These are phyloP conservation scores for Tetraneura akinire DNA, from an alignment of 1,140 invertebrate species.

Conservation along the genomic window DNA sequence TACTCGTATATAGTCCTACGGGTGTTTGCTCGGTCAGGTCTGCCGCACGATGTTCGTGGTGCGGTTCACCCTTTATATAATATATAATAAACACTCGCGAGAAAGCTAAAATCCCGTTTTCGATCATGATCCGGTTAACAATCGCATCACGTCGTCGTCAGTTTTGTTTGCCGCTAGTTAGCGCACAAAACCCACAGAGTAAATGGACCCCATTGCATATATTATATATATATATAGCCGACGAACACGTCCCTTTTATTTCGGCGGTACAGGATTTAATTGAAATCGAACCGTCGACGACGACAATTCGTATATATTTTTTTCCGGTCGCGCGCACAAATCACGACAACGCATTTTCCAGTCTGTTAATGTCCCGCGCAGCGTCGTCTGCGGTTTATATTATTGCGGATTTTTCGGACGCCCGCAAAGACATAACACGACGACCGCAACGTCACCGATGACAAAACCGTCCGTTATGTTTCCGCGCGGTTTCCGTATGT, in stretches of 20 bases:
- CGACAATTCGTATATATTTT: conserved; percentile 9
- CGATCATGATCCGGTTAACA: conserved; percentile 33
- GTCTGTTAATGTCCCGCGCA: conserved; percentile 3
- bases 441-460: too few relatives aligned
- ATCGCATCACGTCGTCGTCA: conserved; percentile 42
- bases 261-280: conserved; percentile 31
- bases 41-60: too few relatives aligned
- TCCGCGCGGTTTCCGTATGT: too few relatives aligned
- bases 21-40: too few relatives aligned
- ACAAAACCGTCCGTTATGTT: too few relatives aligned
- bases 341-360: background rate
- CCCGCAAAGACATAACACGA: too few relatives aligned
- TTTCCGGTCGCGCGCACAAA: conserved; percentile 28
- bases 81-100: too few relatives aligned
- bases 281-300: conserved; percentile 32
- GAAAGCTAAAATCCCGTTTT: conserved; percentile 5
- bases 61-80: too few relatives aligned
- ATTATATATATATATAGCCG: too few relatives aligned
- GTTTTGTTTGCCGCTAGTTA: conserved; percentile 49
- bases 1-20: too few relatives aligned
- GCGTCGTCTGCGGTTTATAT: too few relatives aligned
- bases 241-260: conserved; percentile 29
- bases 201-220: conserved; percentile 29
- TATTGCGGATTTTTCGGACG: too few relatives aligned
- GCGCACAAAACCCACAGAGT: conserved; percentile 32